Percentiles rank a stretch among this genome's conserved stretches.
Evolutionary conservation across 2,797 vertebrate genomes (phyloP).

Genomic region (Trematomus bernacchii): DNA sequence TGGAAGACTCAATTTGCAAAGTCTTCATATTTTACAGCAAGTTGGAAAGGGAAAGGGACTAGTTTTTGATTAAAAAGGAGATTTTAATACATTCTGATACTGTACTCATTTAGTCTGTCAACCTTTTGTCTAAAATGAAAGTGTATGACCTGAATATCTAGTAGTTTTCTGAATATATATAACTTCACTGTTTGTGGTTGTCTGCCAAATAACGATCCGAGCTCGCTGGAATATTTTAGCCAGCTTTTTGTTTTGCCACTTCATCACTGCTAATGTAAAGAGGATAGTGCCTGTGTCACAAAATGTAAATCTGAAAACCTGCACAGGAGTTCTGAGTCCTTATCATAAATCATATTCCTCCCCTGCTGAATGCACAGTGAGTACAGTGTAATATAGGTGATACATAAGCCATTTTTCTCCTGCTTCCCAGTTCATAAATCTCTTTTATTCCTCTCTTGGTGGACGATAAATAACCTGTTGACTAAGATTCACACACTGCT

Average conservation of each 20-base stretch:
- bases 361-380: constrained; percentile 51
- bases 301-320: constrained; percentile 49
- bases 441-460: constrained; percentile 51
- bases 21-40: not conserved
- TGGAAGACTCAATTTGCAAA: constrained; percentile 25
- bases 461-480: constrained; percentile 66
- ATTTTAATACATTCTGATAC: not conserved
- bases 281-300: constrained; percentile 10
- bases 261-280: constrained; percentile 12
- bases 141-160: not conserved
- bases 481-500: constrained; percentile 57
- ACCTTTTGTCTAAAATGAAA: not conserved
- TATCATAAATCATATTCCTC: constrained; percentile 61
- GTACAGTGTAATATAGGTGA: constrained; percentile 57
- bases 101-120: not conserved
- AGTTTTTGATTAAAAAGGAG: not conserved
- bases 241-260: constrained; percentile 5
- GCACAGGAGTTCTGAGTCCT: constrained; percentile 42
- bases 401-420: constrained; percentile 55
- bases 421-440: constrained; percentile 58
- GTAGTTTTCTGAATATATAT: not conserved
- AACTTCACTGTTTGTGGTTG: constrained; percentile 10
- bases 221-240: constrained; percentile 8
- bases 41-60: constrained; percentile 1
- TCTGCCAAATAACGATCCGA: constrained; percentile 33